Base-by-base conservation (phyloP, 1,140 invertebrate genomes). In the Heliconius hewitsoni region DNA sequence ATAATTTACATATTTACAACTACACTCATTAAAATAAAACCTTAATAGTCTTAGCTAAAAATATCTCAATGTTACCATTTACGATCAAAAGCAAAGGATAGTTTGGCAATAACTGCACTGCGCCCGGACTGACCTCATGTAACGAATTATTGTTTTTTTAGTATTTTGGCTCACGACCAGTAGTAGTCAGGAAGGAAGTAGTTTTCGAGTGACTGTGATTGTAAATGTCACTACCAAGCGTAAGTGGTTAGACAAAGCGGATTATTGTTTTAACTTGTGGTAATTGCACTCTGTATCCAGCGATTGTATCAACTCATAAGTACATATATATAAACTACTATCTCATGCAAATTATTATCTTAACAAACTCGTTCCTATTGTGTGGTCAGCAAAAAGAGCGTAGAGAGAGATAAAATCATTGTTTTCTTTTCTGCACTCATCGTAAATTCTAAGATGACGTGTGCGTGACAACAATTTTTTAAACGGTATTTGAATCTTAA, bases 71-170 rank as follows among this genome's bases (percentile, higher is more conserved):
- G 34, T 72, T 57, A 73, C 71, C 27, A 77, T 66, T 42, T n/a
- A 66, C 60, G 75, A 70, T 73, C 70, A 50, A 23, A 23, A 30
- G 9, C 23, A 66, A 73, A 52, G 46, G 50, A 77, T 55, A 34
- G 76, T 57, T 77, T 77, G 42, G 42, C 42, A 71, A 70, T 76
- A 37, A 72, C 76, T 77, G 76, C 76, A 77, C 70, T 72, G 70
- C 74, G 74, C 75, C 19, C 66, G 60, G n/a, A 30, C 76, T 46
- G 76, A 66, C 60, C 30, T 50, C 76, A 39, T 72, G 76, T 77
- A 72, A 55, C 70, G n/a, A 77, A 77, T 72, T 77, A 76, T 57
- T 77, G 46, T 55, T 72, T 66, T 72, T 72, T 55, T 70, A 71
- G 55, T 34, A 55, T 77, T 71, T 72, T 77, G 76, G 76, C 76